Evolutionary conservation across 2,113 vertebrate species (phyloP), one percentile per base, ranked within the genome.

Genomic region (Arenaria interpres): DNA sequence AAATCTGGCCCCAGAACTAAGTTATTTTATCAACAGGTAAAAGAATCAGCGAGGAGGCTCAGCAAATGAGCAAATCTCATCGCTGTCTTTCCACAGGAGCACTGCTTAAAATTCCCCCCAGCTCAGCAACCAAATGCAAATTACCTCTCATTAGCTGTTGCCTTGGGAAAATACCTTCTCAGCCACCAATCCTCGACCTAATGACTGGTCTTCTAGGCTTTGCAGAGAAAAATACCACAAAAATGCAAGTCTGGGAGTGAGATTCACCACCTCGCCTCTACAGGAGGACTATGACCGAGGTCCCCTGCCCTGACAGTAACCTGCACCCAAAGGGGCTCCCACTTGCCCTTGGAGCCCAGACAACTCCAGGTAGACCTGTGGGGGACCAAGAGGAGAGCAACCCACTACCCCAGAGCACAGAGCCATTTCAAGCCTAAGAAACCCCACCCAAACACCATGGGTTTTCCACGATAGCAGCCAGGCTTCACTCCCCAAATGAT

Each of bases 341-440:
- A 17, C 8, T 28, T 32, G 22, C 41, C 64, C 37, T 66, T 51
- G 0, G 0, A 59, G 51, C 23, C 64, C 45, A 33, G 43, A n/a
- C 10, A 37, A 8, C 21, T n/a, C 15, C 1, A 4, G 24, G 14
- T 14, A 39, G 53, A 39, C n/a, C 32, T 2, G 4, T 15, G 24
- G 32, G 32, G 14, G 9, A 27, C 35, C 10, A 14, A 56, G 39
- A 37, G 17, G 45, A 66, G 39, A 81, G 22, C 39, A 73, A 45
- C 45, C 15, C 43, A 17, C 28, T 17, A 30, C 37, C 12, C 32
- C 1, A 3, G 37, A 45, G 19, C 5, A 0, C 0, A 1, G 30
- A 68, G 30, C 33, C 21, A 12, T 60, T 73, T 67, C 51, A 67
- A 73, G 59, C 33, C 37, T 45, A 39, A 22, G 12, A 37, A 85